Conservation (phyloP, 2,797 vertebrate species). For the Diglossa cyanea region DNA sequence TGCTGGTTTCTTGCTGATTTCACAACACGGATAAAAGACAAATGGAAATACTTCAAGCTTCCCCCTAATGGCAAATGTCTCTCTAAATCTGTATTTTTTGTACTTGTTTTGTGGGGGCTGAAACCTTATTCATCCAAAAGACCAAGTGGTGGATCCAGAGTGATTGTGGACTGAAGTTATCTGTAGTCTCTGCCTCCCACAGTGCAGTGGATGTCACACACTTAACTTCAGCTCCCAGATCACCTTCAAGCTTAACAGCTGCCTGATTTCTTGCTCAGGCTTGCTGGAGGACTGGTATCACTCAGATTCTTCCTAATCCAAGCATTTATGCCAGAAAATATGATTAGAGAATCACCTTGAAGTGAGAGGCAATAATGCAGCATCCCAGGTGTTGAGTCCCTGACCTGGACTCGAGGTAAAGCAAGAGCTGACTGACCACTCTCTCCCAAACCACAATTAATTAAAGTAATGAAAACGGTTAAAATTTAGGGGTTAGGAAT, state of each 20-base stretch:
- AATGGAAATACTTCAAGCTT: background rate
- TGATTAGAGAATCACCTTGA: background rate
- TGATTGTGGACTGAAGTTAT: background rate
- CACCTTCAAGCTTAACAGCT: background rate
- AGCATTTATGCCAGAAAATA: background rate
- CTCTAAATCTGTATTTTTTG: background rate
- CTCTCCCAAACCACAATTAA: background rate
- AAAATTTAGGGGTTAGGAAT: background rate
- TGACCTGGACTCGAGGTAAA: background rate
- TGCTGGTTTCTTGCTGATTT: background rate
- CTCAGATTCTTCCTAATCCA: background rate
- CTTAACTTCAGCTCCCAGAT: background rate
- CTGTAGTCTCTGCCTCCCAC: background rate
- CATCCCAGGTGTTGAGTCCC: background rate
- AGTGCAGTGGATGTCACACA: background rate
- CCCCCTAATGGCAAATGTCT: background rate
- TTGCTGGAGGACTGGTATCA: background rate
- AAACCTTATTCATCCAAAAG: rapidly evolving
- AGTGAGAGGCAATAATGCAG: background rate
- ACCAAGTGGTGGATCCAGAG: background rate
- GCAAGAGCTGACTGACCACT: background rate
- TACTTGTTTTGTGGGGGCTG: background rate
- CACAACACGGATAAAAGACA: background rate
- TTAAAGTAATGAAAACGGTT: background rate
- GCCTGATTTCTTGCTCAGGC: background rate